Base-by-base conservation (phyloP, 2,797 vertebrate genomes). In the Chaenodraco wilsoni region DNA sequence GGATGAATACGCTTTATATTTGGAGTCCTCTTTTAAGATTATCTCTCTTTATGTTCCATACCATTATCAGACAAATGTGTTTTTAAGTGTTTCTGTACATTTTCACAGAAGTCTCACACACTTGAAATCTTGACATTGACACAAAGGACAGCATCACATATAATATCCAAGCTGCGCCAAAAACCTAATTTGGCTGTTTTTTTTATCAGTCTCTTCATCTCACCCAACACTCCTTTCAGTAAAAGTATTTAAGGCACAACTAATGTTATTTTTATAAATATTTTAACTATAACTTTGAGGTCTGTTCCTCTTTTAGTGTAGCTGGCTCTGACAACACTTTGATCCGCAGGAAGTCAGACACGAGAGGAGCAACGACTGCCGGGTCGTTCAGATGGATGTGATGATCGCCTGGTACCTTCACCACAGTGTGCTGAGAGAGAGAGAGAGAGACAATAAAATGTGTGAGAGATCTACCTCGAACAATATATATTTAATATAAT, bases 331-430 rank as follows among this genome's bases (percentile, higher is more conserved):
- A 65, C 44, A 85, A 14, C 23, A 75, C 78, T 72, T 82, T 72
- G 23, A 55, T 65, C 65, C 65, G 84, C 71, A 95, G 81, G 82
- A 94, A 94, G 54, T 94, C 88, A 0, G 84, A 88, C 56, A 95
- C 75, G 10, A 89, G 3, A 0, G 86, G 75, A 43, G 92, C 93
- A 7, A 94, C 74, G 0, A 17, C 57, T 62, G 88, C 89, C 0
- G 94, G 91, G 6, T 88, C 62, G 45, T 93, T 94, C 68, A 95
- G 84, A 77, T 95, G 94, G 66, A 95, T 43, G 69, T 95, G 94
- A 83, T 95, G 94, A 74, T 91, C 76, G 2, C 94, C 94, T 3
- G 92, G 86, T 40, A 95, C 78, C 0, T 5, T 87, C 65, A 89
- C 61, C 59, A 94, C 79, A 0, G 58, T 46, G 64, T 82, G 74